A percentile compares a stretch with the other conserved stretches of the same genome.
Conservation (phyloP, 2,113 vertebrate genomes). For the Bujurquina vittata region DNA sequence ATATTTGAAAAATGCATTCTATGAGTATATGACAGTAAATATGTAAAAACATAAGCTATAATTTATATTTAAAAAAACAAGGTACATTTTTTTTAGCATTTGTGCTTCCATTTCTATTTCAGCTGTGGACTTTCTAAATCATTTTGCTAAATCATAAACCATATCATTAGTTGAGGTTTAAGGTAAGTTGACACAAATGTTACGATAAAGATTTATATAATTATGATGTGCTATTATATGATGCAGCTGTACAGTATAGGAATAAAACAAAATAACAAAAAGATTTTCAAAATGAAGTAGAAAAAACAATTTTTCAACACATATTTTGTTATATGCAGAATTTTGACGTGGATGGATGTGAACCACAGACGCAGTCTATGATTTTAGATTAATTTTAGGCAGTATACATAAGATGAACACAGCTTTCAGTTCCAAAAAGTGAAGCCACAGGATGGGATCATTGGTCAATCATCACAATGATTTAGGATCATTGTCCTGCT, state of each 20-base stretch:
- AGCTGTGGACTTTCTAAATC: neutral
- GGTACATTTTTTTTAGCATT: neutral
- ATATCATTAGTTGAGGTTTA: neutral
- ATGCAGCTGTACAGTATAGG: neutral
- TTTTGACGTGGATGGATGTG: neutral
- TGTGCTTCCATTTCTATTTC: neutral
- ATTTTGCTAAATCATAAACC: neutral
- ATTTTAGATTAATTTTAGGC: neutral
- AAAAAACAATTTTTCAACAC: neutral
- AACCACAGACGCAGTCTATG: neutral
- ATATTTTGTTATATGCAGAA: neutral
- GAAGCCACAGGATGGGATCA: too few species aligned
- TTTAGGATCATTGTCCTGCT: too few species aligned
- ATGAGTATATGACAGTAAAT: too few species aligned
- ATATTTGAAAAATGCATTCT: neutral
- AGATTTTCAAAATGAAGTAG: neutral
- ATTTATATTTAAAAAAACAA: neutral
- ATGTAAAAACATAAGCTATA: neutral
- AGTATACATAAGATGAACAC: neutral
- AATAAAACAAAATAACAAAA: neutral
- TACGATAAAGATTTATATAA: neutral
- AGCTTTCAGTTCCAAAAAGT: neutral
- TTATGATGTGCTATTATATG: neutral
- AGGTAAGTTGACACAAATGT: neutral
- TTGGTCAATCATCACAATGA: too few species aligned